phyloP scores from a whole-genome alignment of 2,888 invertebrate species.

The Dasypolia templi region DNA sequence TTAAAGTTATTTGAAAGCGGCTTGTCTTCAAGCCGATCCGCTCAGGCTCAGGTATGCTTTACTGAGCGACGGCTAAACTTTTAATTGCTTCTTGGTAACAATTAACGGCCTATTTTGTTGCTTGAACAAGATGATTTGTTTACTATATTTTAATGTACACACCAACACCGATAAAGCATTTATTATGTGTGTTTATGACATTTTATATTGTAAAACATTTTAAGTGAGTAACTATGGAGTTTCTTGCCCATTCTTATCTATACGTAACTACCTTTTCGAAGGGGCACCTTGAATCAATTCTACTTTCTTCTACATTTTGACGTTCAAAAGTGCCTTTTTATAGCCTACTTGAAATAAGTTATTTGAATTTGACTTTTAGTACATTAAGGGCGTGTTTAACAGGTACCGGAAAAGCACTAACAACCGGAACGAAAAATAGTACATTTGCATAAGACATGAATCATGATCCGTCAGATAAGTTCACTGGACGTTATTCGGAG shows the following conservation, averaged over 20 bases:
- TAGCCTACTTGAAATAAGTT: too few species aligned
- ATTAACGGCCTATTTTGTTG: slow-evolving; percentile 58
- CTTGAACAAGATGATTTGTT: slow-evolving; percentile 29
- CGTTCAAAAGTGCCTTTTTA: too few species aligned
- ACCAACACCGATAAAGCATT: neutral
- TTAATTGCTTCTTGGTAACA: slow-evolving; percentile 71
- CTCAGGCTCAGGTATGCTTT: slow-evolving; percentile 54
- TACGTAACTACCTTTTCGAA: too few species aligned
- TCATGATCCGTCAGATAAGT: neutral
- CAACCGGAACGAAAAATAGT: neutral
- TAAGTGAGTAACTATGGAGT: too few species aligned
- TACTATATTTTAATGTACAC: slow-evolving; percentile 22
- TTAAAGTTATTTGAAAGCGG: slow-evolving; percentile 54
- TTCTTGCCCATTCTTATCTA: too few species aligned
- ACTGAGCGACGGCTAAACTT: slow-evolving; percentile 64
- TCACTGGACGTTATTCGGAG: too few species aligned
- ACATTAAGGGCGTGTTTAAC: neutral
- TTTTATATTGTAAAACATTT: neutral
- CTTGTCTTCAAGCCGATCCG: slow-evolving; percentile 57
- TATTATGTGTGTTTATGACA: too few species aligned
- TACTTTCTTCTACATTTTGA: too few species aligned
- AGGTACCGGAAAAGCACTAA: neutral
- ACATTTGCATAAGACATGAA: too few species aligned
- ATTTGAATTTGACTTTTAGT: too few species aligned
- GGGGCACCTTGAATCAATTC: too few species aligned